Evolutionary conservation across 2,797 vertebrate species (phyloP).

Genomic region (Xiphorhynchus erythropygius): DNA sequence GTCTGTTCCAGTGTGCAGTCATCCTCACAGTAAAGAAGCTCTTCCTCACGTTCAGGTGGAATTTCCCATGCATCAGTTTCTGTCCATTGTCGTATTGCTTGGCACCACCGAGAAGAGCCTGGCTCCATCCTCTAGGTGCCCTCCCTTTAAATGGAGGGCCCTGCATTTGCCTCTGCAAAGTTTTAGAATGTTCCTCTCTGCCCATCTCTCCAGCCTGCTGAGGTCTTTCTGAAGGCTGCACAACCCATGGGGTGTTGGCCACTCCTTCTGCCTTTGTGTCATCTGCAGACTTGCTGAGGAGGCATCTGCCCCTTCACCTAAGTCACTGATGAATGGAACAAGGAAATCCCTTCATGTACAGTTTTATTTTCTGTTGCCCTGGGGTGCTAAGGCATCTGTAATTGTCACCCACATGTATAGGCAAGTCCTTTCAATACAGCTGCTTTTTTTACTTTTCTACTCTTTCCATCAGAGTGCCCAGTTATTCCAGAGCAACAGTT

Average conservation of each 20-base stretch:
- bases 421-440: background rate
- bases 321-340: background rate
- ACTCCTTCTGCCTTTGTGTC: background rate
- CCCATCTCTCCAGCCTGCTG: too few relatives aligned
- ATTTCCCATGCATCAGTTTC: background rate
- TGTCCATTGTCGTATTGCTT: background rate
- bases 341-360: background rate
- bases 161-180: background rate
- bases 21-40: background rate
- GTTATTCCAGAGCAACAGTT: background rate
- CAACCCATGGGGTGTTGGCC: background rate
- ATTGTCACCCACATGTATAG: background rate
- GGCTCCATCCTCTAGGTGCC: background rate
- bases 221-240: background rate
- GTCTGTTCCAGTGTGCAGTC: fast-evolving
- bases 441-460: background rate
- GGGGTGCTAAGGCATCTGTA: background rate
- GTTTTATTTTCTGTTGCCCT: background rate
- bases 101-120: background rate
- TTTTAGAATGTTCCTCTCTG: background rate
- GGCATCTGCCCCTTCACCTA: background rate
- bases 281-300: background rate
- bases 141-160: background rate
- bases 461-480: background rate
- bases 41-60: background rate